A percentile compares a stretch with the other conserved stretches of the same genome.
Evolutionary conservation across 2,888 invertebrate genomes (phyloP).

Genomic region (Megamerina dolium): DNA sequence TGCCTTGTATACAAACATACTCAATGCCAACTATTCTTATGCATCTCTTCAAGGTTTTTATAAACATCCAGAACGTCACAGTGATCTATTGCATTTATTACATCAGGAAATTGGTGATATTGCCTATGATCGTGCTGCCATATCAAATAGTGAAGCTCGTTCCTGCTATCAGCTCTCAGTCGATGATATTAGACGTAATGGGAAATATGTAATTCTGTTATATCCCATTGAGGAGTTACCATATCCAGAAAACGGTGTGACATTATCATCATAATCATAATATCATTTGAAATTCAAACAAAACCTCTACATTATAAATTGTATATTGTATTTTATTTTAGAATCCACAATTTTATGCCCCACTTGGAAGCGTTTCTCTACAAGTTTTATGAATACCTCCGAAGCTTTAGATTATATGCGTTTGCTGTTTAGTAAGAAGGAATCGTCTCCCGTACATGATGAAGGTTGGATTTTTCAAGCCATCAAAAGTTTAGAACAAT

Average conservation of each 20-base stretch:
- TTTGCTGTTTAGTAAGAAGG: constrained; percentile 40
- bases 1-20: too few relatives aligned
- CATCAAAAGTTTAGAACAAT: constrained; percentile 40
- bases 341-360: constrained; percentile 41
- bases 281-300: too few relatives aligned
- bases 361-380: constrained; percentile 42
- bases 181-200: constrained; percentile 54
- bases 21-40: too few relatives aligned
- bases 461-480: constrained; percentile 45
- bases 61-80: constrained; percentile 49
- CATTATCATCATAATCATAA: constrained; percentile 18
- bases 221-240: constrained; percentile 50
- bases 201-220: constrained; percentile 55
- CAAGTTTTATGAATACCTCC: constrained; percentile 38
- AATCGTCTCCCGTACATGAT: constrained; percentile 35
- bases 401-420: constrained; percentile 43
- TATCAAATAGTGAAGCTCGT: constrained; percentile 18
- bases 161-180: constrained; percentile 52
- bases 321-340: too few relatives aligned
- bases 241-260: constrained; percentile 45
- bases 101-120: constrained; percentile 53
- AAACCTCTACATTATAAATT: too few relatives aligned
- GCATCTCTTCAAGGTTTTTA: constrained; percentile 41
- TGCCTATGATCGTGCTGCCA: constrained; percentile 34
- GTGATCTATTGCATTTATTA: constrained; percentile 52